Evolutionary conservation across 2,888 invertebrate species (phyloP).

Genomic region (Automeris io): DNA sequence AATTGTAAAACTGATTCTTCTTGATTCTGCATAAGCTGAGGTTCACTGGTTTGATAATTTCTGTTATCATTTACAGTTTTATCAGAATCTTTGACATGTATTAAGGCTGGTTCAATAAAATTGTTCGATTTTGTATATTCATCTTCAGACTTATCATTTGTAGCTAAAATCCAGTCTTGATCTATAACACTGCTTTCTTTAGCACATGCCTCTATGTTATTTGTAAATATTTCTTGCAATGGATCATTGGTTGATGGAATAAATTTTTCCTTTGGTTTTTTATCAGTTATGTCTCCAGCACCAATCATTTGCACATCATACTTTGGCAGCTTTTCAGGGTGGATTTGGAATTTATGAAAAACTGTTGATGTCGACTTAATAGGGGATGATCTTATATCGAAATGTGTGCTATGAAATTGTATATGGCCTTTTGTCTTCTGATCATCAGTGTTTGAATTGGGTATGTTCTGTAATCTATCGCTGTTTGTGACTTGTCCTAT

Average conservation of each 20-base stretch:
- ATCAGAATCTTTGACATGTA: slow-evolving; percentile 38
- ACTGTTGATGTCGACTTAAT: slow-evolving; percentile 59
- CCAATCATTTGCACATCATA: slow-evolving; percentile 51
- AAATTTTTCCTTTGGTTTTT: slow-evolving; percentile 10
- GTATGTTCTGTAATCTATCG: no score
- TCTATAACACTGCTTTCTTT: slow-evolving; percentile 40
- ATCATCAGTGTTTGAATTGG: slow-evolving; percentile 14
- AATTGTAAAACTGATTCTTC: slow-evolving; percentile 62
- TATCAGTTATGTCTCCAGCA: slow-evolving; percentile 39
- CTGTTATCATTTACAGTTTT: slow-evolving; percentile 13
- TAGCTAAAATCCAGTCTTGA: slow-evolving; percentile 47
- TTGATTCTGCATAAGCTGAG: slow-evolving; percentile 27
- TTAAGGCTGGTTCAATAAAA: slow-evolving; percentile 45
- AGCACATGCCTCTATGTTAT: slow-evolving; percentile 37
- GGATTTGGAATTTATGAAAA: slow-evolving; percentile 64
- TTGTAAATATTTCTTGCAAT: slow-evolving; percentile 43
- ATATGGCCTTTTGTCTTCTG: slow-evolving; percentile 32
- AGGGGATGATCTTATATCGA: slow-evolving; percentile 65
- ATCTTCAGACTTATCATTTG: slow-evolving; percentile 44
- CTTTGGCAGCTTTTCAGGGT: slow-evolving; percentile 53
- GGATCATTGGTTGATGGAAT: slow-evolving; percentile 12
- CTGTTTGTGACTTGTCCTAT: slow-evolving; percentile 5
- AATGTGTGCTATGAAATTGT: slow-evolving; percentile 63
- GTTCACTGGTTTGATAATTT: slow-evolving; percentile 18
- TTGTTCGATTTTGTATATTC: slow-evolving; percentile 45